Evolutionary conservation across 2,888 invertebrate species (phyloP).

Genomic region (Calephelis perditalis): DNA sequence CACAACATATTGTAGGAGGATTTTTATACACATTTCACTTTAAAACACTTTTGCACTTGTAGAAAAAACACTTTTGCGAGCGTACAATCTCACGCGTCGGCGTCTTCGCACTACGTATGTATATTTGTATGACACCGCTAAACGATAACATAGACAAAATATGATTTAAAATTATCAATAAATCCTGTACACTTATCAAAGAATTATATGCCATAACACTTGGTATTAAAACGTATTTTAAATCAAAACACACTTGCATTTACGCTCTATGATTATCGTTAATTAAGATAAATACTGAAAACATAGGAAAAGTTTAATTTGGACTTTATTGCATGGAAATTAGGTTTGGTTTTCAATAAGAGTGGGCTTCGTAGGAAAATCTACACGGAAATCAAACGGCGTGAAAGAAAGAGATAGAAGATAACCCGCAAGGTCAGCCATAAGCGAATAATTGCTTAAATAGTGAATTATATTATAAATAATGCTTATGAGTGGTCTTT

Average conservation of each 20-base stretch:
- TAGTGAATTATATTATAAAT: slow-evolving; percentile 33
- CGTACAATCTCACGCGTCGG: slow-evolving; percentile 27
- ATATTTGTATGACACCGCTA: slow-evolving; percentile 69
- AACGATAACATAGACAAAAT: slow-evolving; percentile 58
- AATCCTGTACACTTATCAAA: not conserved
- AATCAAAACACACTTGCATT: not conserved
- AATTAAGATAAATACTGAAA: slow-evolving; percentile 62
- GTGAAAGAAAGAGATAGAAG: slow-evolving; percentile 48
- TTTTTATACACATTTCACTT: slow-evolving; percentile 5
- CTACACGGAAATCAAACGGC: slow-evolving; percentile 51
- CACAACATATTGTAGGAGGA: not conserved
- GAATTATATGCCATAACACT: not conserved
- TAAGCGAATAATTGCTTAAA: slow-evolving; percentile 49
- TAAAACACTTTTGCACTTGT: slow-evolving; percentile 3
- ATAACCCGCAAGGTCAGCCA: slow-evolving; percentile 55
- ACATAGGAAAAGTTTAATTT: slow-evolving; percentile 38
- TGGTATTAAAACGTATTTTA: not conserved
- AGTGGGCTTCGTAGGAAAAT: slow-evolving; percentile 51
- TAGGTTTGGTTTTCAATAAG: slow-evolving; percentile 39
- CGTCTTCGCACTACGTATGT: slow-evolving; percentile 41
- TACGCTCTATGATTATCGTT: slow-evolving; percentile 8
- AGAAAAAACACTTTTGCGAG: slow-evolving; percentile 12
- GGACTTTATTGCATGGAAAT: slow-evolving; percentile 33
- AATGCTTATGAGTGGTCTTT: slow-evolving; percentile 24
- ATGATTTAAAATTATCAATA: slow-evolving; percentile 1